Base-by-base conservation (phyloP, 2,888 invertebrate genomes). In the Cancer borealis region DNA sequence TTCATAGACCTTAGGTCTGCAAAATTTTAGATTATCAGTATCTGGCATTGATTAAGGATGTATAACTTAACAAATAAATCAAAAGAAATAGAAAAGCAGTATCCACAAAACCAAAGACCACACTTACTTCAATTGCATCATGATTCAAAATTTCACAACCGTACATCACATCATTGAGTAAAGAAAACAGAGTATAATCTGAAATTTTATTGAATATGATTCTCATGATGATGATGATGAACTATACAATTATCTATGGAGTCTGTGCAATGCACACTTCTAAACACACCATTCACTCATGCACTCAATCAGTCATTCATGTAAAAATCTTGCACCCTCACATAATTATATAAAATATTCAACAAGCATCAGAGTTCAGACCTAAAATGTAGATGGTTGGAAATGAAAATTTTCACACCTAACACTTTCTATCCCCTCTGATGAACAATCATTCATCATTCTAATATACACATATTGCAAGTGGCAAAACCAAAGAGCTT, bases 211-310 rank as follows among this genome's bases (percentile, higher is more conserved):
- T 84, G 73, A 73, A 73, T n/a, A 84, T 84, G 84, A 84, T 73
- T 84, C 84, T 84, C 84, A 84, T 84, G 84, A 84, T 5, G 84
- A 39, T 84, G 84, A 84, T 84, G 84, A 84, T 84, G 84, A 84
- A 84, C 39, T 39, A 39, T 10, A 84, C 84, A 84, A 84, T 39
- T n/a, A 39, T 39, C 14, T 39, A 84, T 26, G 66, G 26, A 84
- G 84, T 84, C 12, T 14, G 30, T 84, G 84, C 10, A 14, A 84
- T 39, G 39, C 84, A 84, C 14, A 84, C 14, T 26, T n/a, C 17
- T 30, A 39, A 12, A 84, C 84, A 84, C 21, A 60, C 21, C 60
- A 60, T 8, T 79, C 73, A 79, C 73, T 79, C 73, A 84, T 39
- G 39, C 84, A 84, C 30, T 39, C 73, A 73, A 21, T 66, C 17